Evolutionary conservation across 2,113 vertebrate species (phyloP), one percentile per base, ranked within the genome.

Genomic region (Loxodonta africana): DNA sequence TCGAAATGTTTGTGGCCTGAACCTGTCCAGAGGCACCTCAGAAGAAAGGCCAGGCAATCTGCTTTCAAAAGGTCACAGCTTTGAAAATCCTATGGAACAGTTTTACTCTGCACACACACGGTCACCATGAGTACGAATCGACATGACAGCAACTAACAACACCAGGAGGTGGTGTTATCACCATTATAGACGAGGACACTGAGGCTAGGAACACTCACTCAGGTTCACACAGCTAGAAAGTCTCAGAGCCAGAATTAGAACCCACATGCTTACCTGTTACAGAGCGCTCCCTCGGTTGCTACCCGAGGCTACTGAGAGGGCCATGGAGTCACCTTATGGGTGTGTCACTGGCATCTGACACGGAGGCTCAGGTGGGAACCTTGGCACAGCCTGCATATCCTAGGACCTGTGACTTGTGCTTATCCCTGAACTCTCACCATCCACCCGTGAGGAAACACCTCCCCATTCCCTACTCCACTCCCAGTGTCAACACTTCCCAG

Each of bases 271-370:
- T 21, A 2, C 37, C 28, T 28, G 12, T 7, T 8, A 12, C 1
- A 5, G 11, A 25, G 73, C 1, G 0, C 18, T 0, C 2, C 23
- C 26, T 28, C 4, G 1, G 20, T 8, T 15, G 4, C 80, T 41
- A 1, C 83, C n/a, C 60, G 57, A 4, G 2, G 3, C 26, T 41
- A 37, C 21, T 0, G 33, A 63, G 8, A 4, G 41, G 62, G 15
- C 6, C 10, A 4, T 48, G 37, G 46, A 18, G 8, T 82, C 57
- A 10, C 48, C 87, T 90, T 53, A 15, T 1, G 48, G 6, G 10
- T 15, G 3, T 8, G 51, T 78, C 11, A 12, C 4, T 25, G 63
- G 15, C 41, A n/a, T 18, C 63, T 37, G 5, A 28, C 33, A 48
- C 44, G 78, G 60, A 60, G 53, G 12, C 37, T n/a, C 44, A 1